These are phyloP conservation scores for Coptodon rendalli DNA, from an alignment of 2,113 vertebrate genomes.

Conservation along the genomic window DNA sequence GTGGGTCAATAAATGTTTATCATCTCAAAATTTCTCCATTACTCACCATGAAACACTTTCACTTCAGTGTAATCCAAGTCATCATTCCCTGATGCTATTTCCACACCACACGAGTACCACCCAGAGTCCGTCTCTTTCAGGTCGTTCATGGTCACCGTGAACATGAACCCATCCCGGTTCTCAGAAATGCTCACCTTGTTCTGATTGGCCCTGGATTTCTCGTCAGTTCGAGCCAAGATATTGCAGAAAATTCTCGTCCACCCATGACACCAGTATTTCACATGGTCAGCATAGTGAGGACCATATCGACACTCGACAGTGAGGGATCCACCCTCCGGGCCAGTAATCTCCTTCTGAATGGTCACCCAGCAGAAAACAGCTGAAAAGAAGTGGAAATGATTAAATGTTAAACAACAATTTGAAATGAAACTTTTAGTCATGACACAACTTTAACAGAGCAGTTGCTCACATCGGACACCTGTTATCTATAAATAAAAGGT, in stretches of 20 bases:
- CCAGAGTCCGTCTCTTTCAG: not conserved
- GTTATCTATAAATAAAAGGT: not conserved
- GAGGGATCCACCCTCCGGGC: accelerated
- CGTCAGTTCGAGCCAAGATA: accelerated
- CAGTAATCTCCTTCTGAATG: not conserved
- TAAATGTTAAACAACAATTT: not conserved
- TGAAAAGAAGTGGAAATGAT: not conserved
- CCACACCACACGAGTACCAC: not conserved
- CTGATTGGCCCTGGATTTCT: not conserved
- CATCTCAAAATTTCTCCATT: not conserved
- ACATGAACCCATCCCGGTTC: accelerated
- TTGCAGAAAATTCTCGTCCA: accelerated
- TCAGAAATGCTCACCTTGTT: not conserved
- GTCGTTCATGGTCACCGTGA: not conserved
- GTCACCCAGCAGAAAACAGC: not conserved
- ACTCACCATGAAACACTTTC: not conserved
- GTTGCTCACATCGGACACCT: not conserved
- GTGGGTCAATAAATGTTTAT: accelerated
- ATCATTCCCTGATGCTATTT: not conserved
- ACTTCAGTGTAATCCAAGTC: not conserved
- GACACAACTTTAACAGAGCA: not conserved
- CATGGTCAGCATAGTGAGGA: not conserved
- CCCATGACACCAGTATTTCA: not conserved
- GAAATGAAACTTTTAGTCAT: not conserved
- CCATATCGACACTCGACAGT: not conserved